Conservation (phyloP, 2,113 vertebrate species). For the Macrotis lagotis region DNA sequence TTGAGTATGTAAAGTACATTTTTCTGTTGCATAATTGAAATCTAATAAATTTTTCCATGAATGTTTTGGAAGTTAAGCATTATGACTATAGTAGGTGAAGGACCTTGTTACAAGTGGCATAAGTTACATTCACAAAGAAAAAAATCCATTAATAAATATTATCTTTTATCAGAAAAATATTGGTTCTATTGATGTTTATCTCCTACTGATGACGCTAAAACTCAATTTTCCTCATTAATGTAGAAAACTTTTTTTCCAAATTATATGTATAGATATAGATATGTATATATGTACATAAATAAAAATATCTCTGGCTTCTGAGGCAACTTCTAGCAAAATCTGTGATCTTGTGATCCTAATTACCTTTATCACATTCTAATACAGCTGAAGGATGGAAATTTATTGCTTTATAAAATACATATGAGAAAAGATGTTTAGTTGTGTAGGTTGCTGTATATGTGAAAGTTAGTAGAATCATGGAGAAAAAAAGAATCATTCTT, state of each 20-base stretch:
- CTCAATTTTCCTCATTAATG: constrained; percentile 14
- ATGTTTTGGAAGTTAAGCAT: constrained; percentile 74
- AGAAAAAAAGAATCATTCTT: background rate
- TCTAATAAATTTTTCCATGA: constrained; percentile 85
- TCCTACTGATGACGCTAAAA: background rate
- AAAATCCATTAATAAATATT: constrained; percentile 45
- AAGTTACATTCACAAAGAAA: constrained; percentile 32
- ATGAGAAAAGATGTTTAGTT: constrained; percentile 41
- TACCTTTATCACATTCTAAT: background rate
- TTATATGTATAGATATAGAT: too few species aligned
- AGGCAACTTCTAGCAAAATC: background rate
- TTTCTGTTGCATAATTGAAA: constrained; percentile 84
- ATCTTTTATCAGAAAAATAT: constrained; percentile 54
- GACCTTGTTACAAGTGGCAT: constrained; percentile 64
- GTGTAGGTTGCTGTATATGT: constrained; percentile 22
- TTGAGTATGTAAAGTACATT: constrained; percentile 81
- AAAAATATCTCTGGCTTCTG: background rate
- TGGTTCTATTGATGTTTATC: constrained; percentile 7
- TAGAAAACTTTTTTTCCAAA: background rate
- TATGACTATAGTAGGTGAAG: constrained; percentile 77
- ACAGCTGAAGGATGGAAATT: constrained; percentile 3
- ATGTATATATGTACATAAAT: too few species aligned
- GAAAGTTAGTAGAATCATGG: background rate
- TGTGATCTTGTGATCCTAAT: background rate
- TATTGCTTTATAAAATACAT: background rate